Base-by-base conservation (phyloP, 2,113 vertebrate genomes). In the Daubentonia madagascariensis region DNA sequence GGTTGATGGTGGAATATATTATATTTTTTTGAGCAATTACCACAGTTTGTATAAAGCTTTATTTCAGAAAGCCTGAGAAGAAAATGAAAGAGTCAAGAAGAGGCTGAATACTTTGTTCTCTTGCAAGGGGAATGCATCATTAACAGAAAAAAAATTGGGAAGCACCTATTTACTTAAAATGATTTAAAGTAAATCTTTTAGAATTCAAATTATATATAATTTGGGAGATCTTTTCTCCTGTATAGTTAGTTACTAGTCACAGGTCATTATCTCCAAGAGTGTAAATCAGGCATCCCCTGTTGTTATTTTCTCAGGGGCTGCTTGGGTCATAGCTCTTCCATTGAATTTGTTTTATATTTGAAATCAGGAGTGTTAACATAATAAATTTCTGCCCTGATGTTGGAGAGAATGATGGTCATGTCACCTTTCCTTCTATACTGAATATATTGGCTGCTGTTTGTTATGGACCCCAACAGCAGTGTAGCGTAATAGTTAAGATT, bases 41-140 rank as follows among this genome's bases (percentile, higher is more conserved):
- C 72, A 20, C 79, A 57, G 35, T 43, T 92, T 96, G 81, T 43
- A 61, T 95, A n/a, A 65, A 1, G 61, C 32, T 98, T 98, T 96
- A 45, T 94, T 98, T 97, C 92, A n/a, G 88, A 97, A 91, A 84
- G 23, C 13, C 18, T 43, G 17, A 88, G 84, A 83, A 85, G 86
- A 91, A 84, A 94, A 72, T 37, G 14, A 84, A 97, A 94, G 76
- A 79, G 68, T 63, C 45, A 76, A 93, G 63, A 91, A 88, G 57
- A 92, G 43, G 5, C 28, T n/a, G 13, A n/a, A 20, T 91, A 30
- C 28, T 88, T 67, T 95, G 23, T 80, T 72, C 57, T 93, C 89
- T 70, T 40, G 43, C 18, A 25, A 14, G 50, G 70, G 35, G 35
- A 91, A 85, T 73, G 40, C 28, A 50, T 92, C 73, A 73, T 78